Conservation (phyloP, 2,888 invertebrate species). For the Rhyacophila evoluta region DNA sequence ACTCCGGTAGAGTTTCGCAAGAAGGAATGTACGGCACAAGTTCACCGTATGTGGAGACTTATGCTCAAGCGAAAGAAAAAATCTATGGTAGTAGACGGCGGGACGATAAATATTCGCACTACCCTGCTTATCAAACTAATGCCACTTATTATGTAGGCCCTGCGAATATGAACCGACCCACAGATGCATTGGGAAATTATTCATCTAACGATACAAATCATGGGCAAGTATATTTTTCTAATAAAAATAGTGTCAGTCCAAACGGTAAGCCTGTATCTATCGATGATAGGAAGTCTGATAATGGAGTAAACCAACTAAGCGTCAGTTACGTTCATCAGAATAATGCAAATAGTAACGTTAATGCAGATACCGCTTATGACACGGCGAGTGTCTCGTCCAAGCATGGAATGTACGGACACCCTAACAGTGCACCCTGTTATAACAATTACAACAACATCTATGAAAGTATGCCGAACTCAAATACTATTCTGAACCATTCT, state of each 20-base stretch:
- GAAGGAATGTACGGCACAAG: conserved; percentile 61
- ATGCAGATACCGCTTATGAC: conserved; percentile 39
- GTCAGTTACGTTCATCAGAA: conserved; percentile 40
- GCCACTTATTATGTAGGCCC: conserved; percentile 62
- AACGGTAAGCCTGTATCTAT: not conserved
- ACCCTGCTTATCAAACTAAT: conserved; percentile 60
- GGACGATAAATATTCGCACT: conserved; percentile 65
- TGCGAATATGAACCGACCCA: not conserved
- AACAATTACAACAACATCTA: conserved; percentile 67
- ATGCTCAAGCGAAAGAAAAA: conserved; percentile 65
- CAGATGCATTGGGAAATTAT: conserved; percentile 5
- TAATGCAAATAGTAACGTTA: conserved; percentile 41
- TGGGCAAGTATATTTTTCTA: conserved; percentile 33
- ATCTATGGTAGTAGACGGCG: conserved; percentile 63
- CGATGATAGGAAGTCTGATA: not conserved
- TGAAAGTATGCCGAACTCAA: conserved; percentile 66
- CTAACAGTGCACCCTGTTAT: conserved; percentile 58
- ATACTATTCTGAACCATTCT: conserved; percentile 61
- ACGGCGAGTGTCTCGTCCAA: conserved; percentile 48
- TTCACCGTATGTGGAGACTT: conserved; percentile 59
- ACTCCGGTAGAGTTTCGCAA: not conserved
- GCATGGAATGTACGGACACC: conserved; percentile 38
- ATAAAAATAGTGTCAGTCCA: not conserved
- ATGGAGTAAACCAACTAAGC: conserved; percentile 33
- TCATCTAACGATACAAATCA: conserved; percentile 28